These are phyloP conservation scores for Thera obeliscata DNA, from an alignment of 2,888 invertebrate species.

Conservation along the genomic window DNA sequence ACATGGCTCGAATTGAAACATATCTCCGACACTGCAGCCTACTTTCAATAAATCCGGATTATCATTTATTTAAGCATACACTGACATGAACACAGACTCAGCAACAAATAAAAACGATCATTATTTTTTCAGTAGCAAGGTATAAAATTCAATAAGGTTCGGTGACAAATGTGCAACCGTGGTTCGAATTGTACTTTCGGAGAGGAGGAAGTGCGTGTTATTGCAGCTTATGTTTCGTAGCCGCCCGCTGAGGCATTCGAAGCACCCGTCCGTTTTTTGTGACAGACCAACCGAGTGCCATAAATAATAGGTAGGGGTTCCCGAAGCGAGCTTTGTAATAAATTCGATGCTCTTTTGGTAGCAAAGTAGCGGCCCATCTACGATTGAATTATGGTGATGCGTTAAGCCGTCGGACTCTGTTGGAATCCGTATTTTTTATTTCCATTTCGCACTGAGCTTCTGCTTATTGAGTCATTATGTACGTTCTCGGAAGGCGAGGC, in stretches of 20 bases:
- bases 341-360: conserved; percentile 83
- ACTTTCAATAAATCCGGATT: conserved; percentile 82
- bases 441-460: conserved; percentile 71
- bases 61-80: conserved; percentile 69
- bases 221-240: conserved; percentile 82
- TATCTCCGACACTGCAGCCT: conserved; percentile 61
- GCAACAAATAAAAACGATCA: conserved; percentile 52
- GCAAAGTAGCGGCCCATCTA: conserved; percentile 71
- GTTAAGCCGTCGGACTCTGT: conserved; percentile 78
- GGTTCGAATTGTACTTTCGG: conserved; percentile 59
- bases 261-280: conserved; percentile 83
- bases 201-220: conserved; percentile 81
- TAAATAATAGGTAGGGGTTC: conserved; percentile 84
- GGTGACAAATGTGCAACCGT: conserved; percentile 60
- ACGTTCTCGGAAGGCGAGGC: conserved; percentile 64
- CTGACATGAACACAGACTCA: conserved; percentile 51
- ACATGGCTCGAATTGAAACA: conserved; percentile 78
- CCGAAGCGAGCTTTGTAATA: conserved; percentile 80
- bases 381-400: conserved; percentile 83
- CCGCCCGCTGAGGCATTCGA: conserved; percentile 83
- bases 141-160: conserved; percentile 55
- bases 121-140: conserved; percentile 57
- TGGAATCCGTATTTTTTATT: conserved; percentile 74
- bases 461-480: conserved; percentile 63
- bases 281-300: conserved; percentile 83